Evolutionary conservation across 2,113 vertebrate species (phyloP).

Genomic region (Elaphurus davidianus): DNA sequence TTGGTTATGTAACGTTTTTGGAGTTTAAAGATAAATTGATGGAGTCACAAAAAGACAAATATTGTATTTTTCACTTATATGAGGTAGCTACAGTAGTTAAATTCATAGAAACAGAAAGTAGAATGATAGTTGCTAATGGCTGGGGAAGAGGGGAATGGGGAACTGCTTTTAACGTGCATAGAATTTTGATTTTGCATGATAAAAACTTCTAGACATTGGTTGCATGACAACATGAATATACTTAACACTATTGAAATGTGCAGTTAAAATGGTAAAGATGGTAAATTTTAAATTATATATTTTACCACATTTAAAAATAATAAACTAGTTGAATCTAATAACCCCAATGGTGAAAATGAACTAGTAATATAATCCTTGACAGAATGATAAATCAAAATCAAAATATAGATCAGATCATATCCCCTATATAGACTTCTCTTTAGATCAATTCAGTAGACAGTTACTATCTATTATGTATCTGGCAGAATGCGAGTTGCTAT

Average conservation of each 20-base stretch:
- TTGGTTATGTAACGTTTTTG: background rate
- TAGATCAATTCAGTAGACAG: background rate
- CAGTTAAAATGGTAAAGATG: background rate
- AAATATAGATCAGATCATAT: background rate
- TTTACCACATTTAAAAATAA: background rate
- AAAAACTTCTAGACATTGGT: background rate
- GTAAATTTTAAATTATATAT: background rate
- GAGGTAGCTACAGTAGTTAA: background rate
- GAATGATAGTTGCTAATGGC: background rate
- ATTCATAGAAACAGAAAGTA: background rate
- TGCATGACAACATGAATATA: background rate
- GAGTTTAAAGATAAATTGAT: background rate
- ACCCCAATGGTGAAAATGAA: background rate
- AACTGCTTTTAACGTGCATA: background rate
- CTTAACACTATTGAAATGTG: background rate
- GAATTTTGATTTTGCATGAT: background rate
- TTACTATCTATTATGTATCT: background rate
- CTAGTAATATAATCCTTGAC: background rate
- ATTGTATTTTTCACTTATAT: background rate
- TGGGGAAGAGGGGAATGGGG: background rate
- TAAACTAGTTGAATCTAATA: background rate
- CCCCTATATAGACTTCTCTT: background rate
- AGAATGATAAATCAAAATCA: background rate
- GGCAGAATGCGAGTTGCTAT: background rate
- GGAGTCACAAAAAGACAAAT: background rate